Percentiles rank a stretch among this genome's conserved stretches.
These are phyloP conservation scores for Coptodon rendalli DNA, from an alignment of 2,113 vertebrate genomes.

Conservation along the genomic window DNA sequence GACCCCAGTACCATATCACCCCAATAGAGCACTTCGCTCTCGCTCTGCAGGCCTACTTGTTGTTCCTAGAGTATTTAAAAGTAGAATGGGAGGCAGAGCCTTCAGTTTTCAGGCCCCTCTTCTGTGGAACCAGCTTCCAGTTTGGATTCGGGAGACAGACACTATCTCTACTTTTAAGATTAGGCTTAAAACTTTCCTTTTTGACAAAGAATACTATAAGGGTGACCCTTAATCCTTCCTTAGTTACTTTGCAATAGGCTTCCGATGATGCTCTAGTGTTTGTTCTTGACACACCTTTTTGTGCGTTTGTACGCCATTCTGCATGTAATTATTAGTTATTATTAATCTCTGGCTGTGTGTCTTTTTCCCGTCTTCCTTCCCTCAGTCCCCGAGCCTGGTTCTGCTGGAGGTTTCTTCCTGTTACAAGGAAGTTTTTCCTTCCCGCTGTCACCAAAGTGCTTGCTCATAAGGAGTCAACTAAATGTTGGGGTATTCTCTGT, in stretches of 20 bases:
- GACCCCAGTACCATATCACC: neutral
- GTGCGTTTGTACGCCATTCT: neutral
- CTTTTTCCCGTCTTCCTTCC: rapidly evolving
- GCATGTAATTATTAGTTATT: neutral
- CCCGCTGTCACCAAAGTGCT: neutral
- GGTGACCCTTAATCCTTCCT: neutral
- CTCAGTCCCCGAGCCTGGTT: neutral
- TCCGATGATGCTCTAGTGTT: neutral
- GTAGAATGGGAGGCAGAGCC: neutral
- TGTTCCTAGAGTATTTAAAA: neutral
- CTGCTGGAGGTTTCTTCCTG: neutral
- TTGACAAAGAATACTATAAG: neutral
- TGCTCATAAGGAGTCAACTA: neutral
- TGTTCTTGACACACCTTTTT: neutral
- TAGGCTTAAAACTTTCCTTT: neutral
- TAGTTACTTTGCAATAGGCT: neutral
- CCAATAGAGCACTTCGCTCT: rapidly evolving
- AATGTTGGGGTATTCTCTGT: neutral
- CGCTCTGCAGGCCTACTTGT: neutral
- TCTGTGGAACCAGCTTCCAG: neutral
- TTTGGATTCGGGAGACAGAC: neutral
- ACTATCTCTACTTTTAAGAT: rapidly evolving
- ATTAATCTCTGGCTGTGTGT: neutral
- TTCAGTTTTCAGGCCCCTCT: too few species aligned
- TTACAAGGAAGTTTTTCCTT: neutral